Conservation (phyloP, 2,797 vertebrate genomes). For the Borostomias antarcticus region DNA sequence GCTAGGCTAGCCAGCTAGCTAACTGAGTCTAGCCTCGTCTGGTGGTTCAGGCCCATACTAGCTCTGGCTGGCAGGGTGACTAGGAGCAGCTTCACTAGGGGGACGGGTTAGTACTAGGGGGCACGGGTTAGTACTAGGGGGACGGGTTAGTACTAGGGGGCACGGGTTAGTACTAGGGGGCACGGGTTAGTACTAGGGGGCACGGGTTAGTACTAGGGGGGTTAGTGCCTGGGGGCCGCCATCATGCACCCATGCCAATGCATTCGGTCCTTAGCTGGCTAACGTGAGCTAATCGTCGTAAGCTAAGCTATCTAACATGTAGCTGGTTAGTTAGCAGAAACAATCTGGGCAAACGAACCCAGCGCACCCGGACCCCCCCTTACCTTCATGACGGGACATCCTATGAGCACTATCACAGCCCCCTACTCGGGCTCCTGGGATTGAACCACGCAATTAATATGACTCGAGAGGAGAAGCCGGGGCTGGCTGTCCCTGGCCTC, state of each 20-base stretch:
- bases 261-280: neutral
- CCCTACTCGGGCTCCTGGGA: constrained; percentile 64
- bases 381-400: constrained; percentile 95
- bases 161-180: too few relatives aligned
- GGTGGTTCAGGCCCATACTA: too few relatives aligned
- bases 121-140: too few relatives aligned
- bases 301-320: constrained; percentile 8
- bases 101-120: too few relatives aligned
- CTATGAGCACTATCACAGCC: constrained; percentile 70
- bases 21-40: too few relatives aligned
- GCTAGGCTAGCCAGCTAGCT: constrained; percentile 23
- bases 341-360: too few relatives aligned
- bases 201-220: too few relatives aligned
- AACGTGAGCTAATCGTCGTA: constrained; percentile 3
- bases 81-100: too few relatives aligned
- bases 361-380: constrained; percentile 35
- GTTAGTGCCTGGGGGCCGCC: too few relatives aligned
- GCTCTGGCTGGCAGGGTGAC: too few relatives aligned
- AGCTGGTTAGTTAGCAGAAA: neutral
- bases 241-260: neutral
- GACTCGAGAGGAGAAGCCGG: constrained; percentile 72
- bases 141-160: too few relatives aligned
- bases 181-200: too few relatives aligned
- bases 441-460: constrained; percentile 46
- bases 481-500: constrained; percentile 77